phyloP scores from a whole-genome alignment of 2,888 invertebrate species.

The Tryphoninae sp. region DNA sequence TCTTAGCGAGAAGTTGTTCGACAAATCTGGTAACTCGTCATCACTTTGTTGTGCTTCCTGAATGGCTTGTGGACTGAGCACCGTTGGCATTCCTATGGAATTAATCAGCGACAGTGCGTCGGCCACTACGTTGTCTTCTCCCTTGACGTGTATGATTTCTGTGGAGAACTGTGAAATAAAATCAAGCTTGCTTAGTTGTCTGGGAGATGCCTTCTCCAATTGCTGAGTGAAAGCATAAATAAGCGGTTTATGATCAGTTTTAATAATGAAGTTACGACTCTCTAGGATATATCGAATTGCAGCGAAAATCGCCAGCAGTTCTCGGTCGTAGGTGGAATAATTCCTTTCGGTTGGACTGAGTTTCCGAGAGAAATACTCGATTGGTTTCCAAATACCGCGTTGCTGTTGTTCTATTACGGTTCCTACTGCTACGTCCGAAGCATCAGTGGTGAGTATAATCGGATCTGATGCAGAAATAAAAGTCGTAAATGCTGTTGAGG shows the following conservation, averaged over 20 bases:
- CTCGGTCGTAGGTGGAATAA: constrained; percentile 49
- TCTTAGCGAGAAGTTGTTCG: constrained; percentile 20
- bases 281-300: constrained; percentile 32
- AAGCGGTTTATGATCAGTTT: constrained; percentile 53
- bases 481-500: background rate
- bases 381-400: background rate
- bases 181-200: constrained; percentile 42
- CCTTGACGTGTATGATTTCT: constrained; percentile 31
- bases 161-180: constrained; percentile 52
- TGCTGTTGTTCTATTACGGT: background rate
- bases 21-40: constrained; percentile 16
- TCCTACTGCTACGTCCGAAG: background rate
- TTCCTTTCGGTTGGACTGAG: constrained; percentile 32
- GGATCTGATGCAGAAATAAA: background rate
- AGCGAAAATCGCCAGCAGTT: constrained; percentile 50
- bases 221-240: constrained; percentile 38
- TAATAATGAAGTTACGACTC: constrained; percentile 34
- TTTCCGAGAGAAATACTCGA: constrained; percentile 38
- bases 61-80: constrained; percentile 18
- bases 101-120: constrained; percentile 47
- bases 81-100: constrained; percentile 41
- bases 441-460: background rate
- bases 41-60: constrained; percentile 26
- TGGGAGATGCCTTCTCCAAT: constrained; percentile 37
- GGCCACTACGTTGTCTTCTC: constrained; percentile 50